Conservation (phyloP, 2,888 invertebrate species). For the Exephanes ischioxanthus region DNA sequence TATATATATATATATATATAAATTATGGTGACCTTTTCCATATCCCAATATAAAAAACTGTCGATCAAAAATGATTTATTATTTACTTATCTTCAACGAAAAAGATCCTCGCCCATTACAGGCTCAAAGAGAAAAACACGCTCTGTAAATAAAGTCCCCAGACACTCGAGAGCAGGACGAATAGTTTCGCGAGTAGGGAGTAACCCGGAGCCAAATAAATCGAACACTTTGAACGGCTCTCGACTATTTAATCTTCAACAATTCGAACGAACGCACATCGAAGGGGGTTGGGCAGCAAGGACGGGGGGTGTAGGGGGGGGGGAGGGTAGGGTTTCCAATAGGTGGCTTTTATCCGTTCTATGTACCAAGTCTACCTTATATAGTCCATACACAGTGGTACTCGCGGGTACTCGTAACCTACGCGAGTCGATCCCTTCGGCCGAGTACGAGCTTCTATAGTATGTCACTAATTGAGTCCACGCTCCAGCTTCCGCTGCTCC, state of each 20-base stretch:
- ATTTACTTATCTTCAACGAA: no score
- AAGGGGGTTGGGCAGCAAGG: no score
- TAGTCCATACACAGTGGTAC: conserved; percentile 21
- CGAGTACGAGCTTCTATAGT: conserved; percentile 60
- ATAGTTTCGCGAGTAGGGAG: not conserved
- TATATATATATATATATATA: no score
- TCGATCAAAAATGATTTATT: no score
- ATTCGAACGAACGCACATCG: conserved; percentile 27
- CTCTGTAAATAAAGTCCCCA: not conserved
- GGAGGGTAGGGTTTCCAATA: conserved; percentile 4
- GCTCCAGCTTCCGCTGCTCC: conserved; percentile 60
- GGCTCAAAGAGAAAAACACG: not conserved
- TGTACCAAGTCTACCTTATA: conserved; percentile 27
- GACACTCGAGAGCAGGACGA: not conserved
- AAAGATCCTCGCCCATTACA: no score
- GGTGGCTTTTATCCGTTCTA: conserved; percentile 23
- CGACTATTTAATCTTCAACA: conserved; percentile 26
- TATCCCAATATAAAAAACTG: no score
- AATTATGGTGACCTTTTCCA: no score
- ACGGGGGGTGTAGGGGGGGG: no score
- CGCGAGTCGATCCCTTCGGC: conserved; percentile 48
- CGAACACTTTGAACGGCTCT: conserved; percentile 1
- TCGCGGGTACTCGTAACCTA: conserved; percentile 45
- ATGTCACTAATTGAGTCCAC: conserved; percentile 78
- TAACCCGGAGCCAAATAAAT: not conserved